Conservation (phyloP, 2,888 invertebrate genomes). For the Biston stratarius region DNA sequence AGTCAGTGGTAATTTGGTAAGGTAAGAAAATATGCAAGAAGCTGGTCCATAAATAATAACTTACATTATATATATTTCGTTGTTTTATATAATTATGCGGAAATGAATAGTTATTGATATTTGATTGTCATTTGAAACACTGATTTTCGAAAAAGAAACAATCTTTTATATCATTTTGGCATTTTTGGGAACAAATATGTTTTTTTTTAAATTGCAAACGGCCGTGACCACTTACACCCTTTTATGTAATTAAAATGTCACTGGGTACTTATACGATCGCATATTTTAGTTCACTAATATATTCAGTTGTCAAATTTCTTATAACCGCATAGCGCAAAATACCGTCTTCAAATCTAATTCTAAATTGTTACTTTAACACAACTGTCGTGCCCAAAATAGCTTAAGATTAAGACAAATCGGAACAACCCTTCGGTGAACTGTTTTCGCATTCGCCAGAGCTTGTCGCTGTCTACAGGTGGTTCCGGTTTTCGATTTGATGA, state of each 20-base stretch:
- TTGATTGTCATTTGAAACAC: too few species aligned
- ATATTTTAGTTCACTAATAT: neutral
- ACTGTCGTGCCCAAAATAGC: conserved; percentile 13
- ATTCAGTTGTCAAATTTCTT: conserved; percentile 5
- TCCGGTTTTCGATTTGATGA: conserved; percentile 15
- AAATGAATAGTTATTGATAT: too few species aligned
- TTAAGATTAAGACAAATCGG: conserved; percentile 21
- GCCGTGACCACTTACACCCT: too few species aligned
- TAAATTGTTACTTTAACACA: conserved; percentile 7
- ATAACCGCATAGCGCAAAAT: neutral
- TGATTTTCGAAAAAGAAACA: too few species aligned
- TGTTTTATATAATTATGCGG: too few species aligned
- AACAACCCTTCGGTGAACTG: conserved; percentile 20
- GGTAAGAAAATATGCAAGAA: too few species aligned
- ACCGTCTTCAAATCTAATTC: neutral
- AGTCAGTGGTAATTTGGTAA: too few species aligned
- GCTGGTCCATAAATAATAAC: too few species aligned
- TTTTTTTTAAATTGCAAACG: too few species aligned
- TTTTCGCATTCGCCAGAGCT: conserved; percentile 18
- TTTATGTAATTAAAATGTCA: neutral
- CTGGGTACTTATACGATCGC: neutral
- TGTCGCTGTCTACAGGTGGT: conserved; percentile 28
- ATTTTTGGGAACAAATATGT: too few species aligned
- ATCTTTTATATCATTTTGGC: too few species aligned
- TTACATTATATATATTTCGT: too few species aligned